phyloP scores from a whole-genome alignment of 2,113 vertebrate genomes.

The Plotosus lineatus region DNA sequence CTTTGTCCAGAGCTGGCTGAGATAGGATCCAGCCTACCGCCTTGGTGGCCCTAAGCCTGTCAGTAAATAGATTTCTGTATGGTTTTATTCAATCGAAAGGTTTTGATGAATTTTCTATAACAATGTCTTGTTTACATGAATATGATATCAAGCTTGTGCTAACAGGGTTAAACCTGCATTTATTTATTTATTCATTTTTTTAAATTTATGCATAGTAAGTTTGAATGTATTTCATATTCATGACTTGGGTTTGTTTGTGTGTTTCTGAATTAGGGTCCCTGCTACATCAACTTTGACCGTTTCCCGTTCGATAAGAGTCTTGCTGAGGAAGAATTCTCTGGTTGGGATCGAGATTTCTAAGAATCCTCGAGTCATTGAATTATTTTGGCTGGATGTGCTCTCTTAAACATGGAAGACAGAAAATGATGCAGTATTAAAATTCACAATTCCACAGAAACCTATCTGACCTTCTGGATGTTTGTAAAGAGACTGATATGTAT shows the following conservation, averaged over 20 bases:
- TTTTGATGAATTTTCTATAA: not conserved
- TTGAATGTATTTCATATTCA: not conserved
- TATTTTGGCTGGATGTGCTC: not conserved
- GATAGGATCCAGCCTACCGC: too few relatives aligned
- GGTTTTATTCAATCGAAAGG: too few relatives aligned
- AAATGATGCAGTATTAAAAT: slow-evolving; percentile 1
- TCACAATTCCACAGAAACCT: not conserved
- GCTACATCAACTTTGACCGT: slow-evolving; percentile 77
- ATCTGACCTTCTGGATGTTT: not conserved
- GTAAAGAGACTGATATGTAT: not conserved
- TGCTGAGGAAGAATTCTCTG: slow-evolving; percentile 74
- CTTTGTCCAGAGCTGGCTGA: too few relatives aligned
- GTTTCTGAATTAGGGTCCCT: slow-evolving; percentile 65
- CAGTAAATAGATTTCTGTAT: too few relatives aligned
- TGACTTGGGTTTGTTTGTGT: slow-evolving; percentile 16
- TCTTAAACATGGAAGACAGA: not conserved
- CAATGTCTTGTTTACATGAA: not conserved
- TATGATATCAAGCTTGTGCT: not conserved
- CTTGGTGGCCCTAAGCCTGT: too few relatives aligned
- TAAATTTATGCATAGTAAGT: too few relatives aligned
- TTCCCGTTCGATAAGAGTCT: slow-evolving; percentile 67
- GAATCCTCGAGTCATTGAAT: not conserved
- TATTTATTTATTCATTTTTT: too few relatives aligned
- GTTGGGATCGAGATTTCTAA: slow-evolving; percentile 79
- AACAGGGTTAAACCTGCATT: too few relatives aligned